Percentiles rank a stretch among this genome's conserved stretches.
Evolutionary conservation across 2,797 vertebrate genomes (phyloP).

Genomic region (Capromys pilorides): DNA sequence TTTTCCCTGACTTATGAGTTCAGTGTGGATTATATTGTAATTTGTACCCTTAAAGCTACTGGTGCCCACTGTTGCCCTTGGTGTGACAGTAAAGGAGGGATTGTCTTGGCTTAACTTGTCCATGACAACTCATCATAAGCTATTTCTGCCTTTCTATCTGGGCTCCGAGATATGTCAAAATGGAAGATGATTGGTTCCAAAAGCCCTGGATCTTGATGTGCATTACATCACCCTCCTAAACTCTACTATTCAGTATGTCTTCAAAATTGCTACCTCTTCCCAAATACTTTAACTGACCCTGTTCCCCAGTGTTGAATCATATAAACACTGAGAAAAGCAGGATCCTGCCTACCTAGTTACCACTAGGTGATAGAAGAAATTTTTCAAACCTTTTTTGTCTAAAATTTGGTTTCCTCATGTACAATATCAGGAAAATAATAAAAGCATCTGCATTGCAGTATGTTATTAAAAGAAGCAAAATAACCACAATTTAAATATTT

Average conservation of each 20-base stretch:
- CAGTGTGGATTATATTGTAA: background rate
- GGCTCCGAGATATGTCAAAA: background rate
- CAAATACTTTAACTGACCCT: slow-evolving; percentile 41
- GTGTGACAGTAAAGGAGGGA: background rate
- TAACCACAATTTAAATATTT: slow-evolving; percentile 38
- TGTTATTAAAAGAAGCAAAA: slow-evolving; percentile 27
- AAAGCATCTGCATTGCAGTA: background rate
- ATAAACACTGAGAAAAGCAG: slow-evolving; percentile 20
- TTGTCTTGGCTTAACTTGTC: background rate
- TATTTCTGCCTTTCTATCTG: slow-evolving; percentile 26
- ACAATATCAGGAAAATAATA: slow-evolving; percentile 30
- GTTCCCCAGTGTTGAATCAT: background rate
- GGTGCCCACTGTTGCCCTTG: background rate
- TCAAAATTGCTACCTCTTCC: background rate
- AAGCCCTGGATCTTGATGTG: background rate
- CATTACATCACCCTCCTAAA: background rate
- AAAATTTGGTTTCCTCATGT: slow-evolving; percentile 42
- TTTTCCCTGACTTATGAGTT: background rate
- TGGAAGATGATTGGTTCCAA: background rate
- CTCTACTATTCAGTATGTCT: background rate
- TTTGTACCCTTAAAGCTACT: background rate
- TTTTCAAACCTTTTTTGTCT: slow-evolving; percentile 1
- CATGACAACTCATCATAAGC: background rate
- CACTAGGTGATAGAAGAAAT: background rate
- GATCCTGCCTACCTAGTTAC: slow-evolving; percentile 3